These are phyloP conservation scores for Sinocyclocheilus anophthalmus DNA, from an alignment of 2,113 vertebrate species.

Conservation along the genomic window DNA sequence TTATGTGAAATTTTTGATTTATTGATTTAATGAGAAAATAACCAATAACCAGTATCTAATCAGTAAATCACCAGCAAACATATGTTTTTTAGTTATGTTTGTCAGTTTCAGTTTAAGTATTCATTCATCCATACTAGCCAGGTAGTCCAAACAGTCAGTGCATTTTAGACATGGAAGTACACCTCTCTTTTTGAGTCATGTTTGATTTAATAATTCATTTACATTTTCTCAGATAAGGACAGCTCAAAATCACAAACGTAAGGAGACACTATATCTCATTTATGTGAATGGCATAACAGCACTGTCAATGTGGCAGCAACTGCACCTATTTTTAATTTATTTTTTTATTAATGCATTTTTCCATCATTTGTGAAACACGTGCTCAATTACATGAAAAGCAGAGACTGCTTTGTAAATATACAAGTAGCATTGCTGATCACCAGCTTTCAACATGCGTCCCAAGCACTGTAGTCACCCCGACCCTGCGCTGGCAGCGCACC, in stretches of 20 bases:
- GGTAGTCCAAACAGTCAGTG: neutral
- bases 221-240: neutral
- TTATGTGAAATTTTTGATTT: neutral
- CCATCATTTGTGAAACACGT: neutral
- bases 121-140: conserved; percentile 1
- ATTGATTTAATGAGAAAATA: neutral
- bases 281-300: neutral
- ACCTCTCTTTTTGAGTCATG: neutral
- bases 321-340: neutral
- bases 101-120: neutral
- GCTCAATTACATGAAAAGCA: neutral
- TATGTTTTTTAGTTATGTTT: neutral
- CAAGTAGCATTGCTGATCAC: neutral
- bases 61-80: neutral
- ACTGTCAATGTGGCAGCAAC: too few relatives aligned
- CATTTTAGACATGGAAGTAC: neutral
- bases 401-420: neutral
- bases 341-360: neutral
- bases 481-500: too few relatives aligned
- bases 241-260: neutral
- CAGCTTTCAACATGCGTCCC: neutral
- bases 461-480: neutral
- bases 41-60: neutral
- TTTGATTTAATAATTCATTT: neutral
- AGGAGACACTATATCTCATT: neutral